phyloP scores from a whole-genome alignment of 2,888 invertebrate species.

The Melanotus villosus region DNA sequence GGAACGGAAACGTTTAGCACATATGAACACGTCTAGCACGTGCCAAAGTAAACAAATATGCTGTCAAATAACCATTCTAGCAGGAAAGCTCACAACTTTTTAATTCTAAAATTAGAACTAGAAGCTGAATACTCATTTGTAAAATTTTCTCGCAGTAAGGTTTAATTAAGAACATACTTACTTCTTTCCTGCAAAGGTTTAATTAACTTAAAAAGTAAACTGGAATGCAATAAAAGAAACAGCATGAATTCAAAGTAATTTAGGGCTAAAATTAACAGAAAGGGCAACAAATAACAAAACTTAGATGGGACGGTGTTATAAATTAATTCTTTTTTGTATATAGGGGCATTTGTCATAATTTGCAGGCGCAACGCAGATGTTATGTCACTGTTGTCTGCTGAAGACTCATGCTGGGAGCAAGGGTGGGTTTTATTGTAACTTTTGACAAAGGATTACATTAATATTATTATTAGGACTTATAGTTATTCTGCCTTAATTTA shows the following conservation, averaged over 20 bases:
- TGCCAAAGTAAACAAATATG: conserved; percentile 31
- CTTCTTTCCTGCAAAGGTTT: neutral
- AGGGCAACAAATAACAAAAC: conserved; percentile 44
- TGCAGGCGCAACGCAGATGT: conserved; percentile 64
- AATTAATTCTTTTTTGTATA: conserved; percentile 55
- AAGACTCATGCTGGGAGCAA: conserved; percentile 58
- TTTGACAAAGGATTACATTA: conserved; percentile 62
- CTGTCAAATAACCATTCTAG: conserved; percentile 14
- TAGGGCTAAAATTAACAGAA: conserved; percentile 40
- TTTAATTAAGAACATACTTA: neutral
- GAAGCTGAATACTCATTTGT: neutral
- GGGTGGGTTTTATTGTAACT: conserved; percentile 62
- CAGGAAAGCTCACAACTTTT: neutral
- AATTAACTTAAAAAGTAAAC: conserved; percentile 19
- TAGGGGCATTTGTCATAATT: conserved; percentile 62
- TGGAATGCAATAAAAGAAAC: conserved; percentile 35
- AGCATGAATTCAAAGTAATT: conserved; percentile 41
- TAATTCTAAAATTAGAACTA: conserved; percentile 22
- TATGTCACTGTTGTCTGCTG: conserved; percentile 64
- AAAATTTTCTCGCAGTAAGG: neutral
- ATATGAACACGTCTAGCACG: conserved; percentile 25
- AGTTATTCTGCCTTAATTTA: conserved; percentile 47
- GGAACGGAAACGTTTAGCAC: conserved; percentile 29
- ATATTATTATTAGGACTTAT: conserved; percentile 60
- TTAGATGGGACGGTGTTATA: conserved; percentile 44